These are phyloP conservation scores for Drosophila cardini DNA, from an alignment of 1,140 invertebrate species.

Conservation along the genomic window DNA sequence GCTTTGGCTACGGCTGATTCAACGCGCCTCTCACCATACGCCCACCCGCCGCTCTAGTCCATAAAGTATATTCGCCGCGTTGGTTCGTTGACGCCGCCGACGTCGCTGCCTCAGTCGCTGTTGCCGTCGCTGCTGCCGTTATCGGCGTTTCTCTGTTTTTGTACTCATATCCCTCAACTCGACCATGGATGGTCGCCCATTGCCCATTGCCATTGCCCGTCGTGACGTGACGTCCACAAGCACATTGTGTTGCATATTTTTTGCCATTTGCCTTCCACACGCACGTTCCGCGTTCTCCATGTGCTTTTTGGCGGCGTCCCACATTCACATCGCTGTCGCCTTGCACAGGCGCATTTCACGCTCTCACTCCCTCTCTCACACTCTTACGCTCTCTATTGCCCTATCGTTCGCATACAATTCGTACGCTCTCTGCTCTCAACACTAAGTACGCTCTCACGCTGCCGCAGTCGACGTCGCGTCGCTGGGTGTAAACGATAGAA, in stretches of 20 bases:
- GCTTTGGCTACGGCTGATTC: conserved; percentile 63
- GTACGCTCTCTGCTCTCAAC: conserved; percentile 33
- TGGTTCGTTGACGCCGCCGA: conserved; percentile 76
- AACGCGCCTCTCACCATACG: conserved; percentile 21
- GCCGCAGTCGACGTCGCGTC: conserved; percentile 56
- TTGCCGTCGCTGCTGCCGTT: conserved; percentile 61
- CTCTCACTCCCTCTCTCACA: conserved; percentile 40
- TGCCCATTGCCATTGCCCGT: conserved; percentile 26
- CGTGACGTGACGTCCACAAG: conserved; percentile 22
- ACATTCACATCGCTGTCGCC: conserved; percentile 57
- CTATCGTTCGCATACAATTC: conserved; percentile 9
- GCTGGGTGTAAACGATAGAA: conserved; percentile 57
- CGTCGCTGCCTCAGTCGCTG: conserved; percentile 32
- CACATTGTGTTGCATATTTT: conserved; percentile 80
- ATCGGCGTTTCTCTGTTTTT: conserved; percentile 84
- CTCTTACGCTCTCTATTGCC: conserved; percentile 12
- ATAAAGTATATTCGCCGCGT: conserved; percentile 29
- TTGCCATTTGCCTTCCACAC: conserved; percentile 80
- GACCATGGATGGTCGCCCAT: conserved; percentile 32
- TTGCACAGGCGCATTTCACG: conserved; percentile 61
- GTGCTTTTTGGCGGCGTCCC: conserved; percentile 75
- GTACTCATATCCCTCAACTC: conserved; percentile 79
- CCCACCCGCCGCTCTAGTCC: not conserved
- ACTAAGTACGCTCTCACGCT: conserved; percentile 23
- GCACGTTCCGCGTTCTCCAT: conserved; percentile 75